phyloP scores from a whole-genome alignment of 2,888 invertebrate genomes.

The Alloscopus bannaensis region DNA sequence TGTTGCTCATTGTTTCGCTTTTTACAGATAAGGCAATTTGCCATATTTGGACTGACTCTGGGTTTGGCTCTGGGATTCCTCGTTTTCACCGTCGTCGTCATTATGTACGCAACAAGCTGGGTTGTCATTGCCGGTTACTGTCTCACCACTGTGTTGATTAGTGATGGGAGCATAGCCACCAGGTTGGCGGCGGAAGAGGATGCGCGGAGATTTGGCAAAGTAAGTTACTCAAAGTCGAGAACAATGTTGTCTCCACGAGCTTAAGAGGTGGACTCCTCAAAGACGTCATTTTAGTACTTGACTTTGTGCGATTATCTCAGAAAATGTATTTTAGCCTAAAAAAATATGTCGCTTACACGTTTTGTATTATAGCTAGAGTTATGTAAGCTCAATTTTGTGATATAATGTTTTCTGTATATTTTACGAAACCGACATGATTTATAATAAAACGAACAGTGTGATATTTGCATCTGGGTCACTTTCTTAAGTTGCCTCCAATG shows the following conservation, averaged over 20 bases:
- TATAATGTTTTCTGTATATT: too few relatives aligned
- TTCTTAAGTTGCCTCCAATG: too few relatives aligned
- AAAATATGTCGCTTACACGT: too few relatives aligned
- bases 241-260: conserved; percentile 29
- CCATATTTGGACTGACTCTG: conserved; percentile 54
- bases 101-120: conserved; percentile 51
- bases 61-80: conserved; percentile 53
- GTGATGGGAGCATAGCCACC: conserved; percentile 55
- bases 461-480: too few relatives aligned
- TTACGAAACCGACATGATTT: too few relatives aligned
- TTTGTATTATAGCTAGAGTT: too few relatives aligned
- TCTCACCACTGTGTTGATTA: conserved; percentile 54
- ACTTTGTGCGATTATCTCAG: too few relatives aligned
- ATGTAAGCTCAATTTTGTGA: too few relatives aligned
- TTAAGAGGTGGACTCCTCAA: too few relatives aligned
- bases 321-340: too few relatives aligned
- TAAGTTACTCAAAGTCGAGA: conserved; percentile 13
- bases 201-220: conserved; percentile 16
- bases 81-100: conserved; percentile 49
- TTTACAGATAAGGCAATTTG: conserved; percentile 56
- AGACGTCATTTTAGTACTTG: too few relatives aligned
- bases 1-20: conserved; percentile 1
- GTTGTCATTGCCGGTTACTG: conserved; percentile 57
- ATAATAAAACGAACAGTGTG: too few relatives aligned
- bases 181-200: conserved; percentile 38